phyloP scores from a whole-genome alignment of 2,113 vertebrate genomes.

The Mobula birostris region DNA sequence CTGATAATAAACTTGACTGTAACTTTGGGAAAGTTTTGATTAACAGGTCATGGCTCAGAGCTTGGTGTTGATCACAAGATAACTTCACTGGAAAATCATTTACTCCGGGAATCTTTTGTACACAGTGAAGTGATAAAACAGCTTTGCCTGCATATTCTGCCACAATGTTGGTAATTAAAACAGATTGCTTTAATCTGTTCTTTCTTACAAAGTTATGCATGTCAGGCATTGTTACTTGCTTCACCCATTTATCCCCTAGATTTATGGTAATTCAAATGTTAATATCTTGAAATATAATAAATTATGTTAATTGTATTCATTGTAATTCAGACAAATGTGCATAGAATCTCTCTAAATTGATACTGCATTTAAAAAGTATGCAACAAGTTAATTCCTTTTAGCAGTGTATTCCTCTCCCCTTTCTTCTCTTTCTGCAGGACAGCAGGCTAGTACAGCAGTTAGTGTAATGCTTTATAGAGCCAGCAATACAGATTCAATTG shows the following conservation, averaged over 20 bases:
- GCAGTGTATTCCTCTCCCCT: not conserved
- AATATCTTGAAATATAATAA: not conserved
- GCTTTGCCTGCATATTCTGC: not conserved
- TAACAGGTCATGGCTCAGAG: not conserved
- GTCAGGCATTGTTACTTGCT: not conserved
- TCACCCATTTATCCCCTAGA: not conserved
- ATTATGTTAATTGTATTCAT: slow-evolving; percentile 10
- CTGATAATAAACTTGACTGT: too few species aligned
- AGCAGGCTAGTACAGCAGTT: too few species aligned
- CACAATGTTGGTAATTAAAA: not conserved
- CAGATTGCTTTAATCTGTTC: not conserved
- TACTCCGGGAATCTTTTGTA: not conserved
- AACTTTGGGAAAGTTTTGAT: too few species aligned
- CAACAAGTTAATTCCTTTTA: not conserved
- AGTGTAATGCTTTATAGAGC: too few species aligned
- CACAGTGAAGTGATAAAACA: too few species aligned
- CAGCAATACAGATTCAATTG: too few species aligned
- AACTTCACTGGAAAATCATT: not conserved
- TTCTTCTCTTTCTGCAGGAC: too few species aligned
- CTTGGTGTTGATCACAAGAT: not conserved
- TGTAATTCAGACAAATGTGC: not conserved
- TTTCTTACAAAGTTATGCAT: not conserved
- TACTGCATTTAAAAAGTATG: not conserved
- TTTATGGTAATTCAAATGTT: not conserved
- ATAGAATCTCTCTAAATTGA: not conserved